Base-by-base conservation (phyloP, 2,888 invertebrate genomes). In the Tenodera sinensis region DNA sequence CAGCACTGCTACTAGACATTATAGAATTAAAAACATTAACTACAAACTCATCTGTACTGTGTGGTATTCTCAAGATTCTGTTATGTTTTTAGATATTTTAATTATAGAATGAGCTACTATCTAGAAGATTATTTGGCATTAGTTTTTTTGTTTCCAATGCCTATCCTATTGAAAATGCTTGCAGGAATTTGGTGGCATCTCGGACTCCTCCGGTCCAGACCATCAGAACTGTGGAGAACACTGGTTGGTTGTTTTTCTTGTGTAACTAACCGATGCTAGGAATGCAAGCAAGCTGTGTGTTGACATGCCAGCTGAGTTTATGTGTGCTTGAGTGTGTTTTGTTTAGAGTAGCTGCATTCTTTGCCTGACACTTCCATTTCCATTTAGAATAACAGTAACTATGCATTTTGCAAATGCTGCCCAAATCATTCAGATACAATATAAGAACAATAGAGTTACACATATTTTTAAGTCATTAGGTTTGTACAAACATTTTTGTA, bases 141-240 rank as follows among this genome's bases (percentile, higher is more conserved):
- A 71, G 14, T 54, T 71, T 71, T 71, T 71, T 15, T 71, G 6
- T 71, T 71, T 71, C 54, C 54, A 71, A 20, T 71, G 54, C 54
- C 54, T 71, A 71, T 71, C 20, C 54, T 71, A 14, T 71, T 71
- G 54, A 71, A 71, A 71, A 71, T 71, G 54, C 25, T 90, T 92
- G 15, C 88, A 93, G 93, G 91, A 93, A 93, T 91, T 93, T 92
- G 90, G 92, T 93, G 92, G 91, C 92, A 88, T 93, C 93, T 85
- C 89, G 88, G 34, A 81, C 86, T 34, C 28, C 89, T 82, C 88
- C 89, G 81, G 28, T 81, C 42, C 82, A 81, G 83, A 81, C 88
- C 86, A 83, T 47, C 83, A 42, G 47, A 30, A 34, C 88, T 34
- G 30, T 85, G 85, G 47, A 88, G 54, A 88, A 83, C 81, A 30